Evolutionary conservation across 2,888 invertebrate genomes (phyloP), one percentile per base, ranked within the genome.

Genomic region (Dione juno): DNA sequence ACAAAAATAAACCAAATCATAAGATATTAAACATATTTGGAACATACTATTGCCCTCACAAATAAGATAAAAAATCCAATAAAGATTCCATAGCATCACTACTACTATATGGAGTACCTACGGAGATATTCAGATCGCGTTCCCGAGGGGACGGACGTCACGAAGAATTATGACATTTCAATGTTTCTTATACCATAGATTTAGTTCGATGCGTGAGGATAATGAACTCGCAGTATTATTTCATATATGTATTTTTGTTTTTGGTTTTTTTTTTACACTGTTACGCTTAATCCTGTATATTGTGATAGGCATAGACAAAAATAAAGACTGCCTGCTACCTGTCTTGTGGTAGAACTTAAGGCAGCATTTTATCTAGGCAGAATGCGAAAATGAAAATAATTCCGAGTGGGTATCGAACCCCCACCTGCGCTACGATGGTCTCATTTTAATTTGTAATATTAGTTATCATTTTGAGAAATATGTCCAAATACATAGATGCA

Each of bases 121-220:
- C 57, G 50, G 64, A 67, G 67, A 67, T 71, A 61, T 70, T 63
- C 66, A 67, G 57, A 69, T 74, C 75, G 74, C 73, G 75, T 76
- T 64, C 70, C 77, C 77, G 77, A 76, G 83, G 82, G 82, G 78
- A 83, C 28, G 82, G 78, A 84, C 81, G 83, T 84, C 78, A 80
- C 76, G 77, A 81, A 81, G 80, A 83, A 84, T 69, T 85, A 86
- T 86, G 87, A 87, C 84, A 80, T 84, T 84, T 79, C 78, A 79
- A 81, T 82, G 79, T 85, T 86, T 84, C 83, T 86, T 84, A 78
- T 80, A 79, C 57, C 74, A 79, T 63, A 35, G 68, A 72, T 67
- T 71, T 58, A 59, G 67, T 54, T 63, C 68, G 67, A 66, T 52
- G 45, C 28, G n/a, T 43, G 45, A 5, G 63, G n/a, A 63, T 69